phyloP scores from a whole-genome alignment of 1,140 invertebrate species.

The Kradibia gibbosae region DNA sequence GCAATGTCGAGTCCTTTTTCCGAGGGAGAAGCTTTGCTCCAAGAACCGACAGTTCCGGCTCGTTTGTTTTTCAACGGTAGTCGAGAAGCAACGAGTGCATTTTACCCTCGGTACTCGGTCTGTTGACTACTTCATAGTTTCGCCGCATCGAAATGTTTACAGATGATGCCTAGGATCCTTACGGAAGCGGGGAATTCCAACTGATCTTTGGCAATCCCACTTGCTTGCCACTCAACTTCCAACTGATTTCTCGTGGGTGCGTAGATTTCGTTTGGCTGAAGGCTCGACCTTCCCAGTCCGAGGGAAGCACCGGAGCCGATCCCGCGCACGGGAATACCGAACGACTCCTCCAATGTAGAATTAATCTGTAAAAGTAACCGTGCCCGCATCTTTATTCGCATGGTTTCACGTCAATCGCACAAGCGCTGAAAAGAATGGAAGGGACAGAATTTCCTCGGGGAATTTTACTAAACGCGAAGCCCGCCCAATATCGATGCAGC shows the following conservation, averaged over 20 bases:
- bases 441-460: background rate
- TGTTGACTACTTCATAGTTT: background rate
- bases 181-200: too few species aligned
- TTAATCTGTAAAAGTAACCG: background rate
- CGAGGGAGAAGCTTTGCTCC: background rate
- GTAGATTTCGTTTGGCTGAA: too few species aligned
- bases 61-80: background rate
- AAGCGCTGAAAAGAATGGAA: background rate
- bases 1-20: background rate
- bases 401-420: background rate
- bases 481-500: background rate
- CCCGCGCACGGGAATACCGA: background rate
- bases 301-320: background rate
- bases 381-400: background rate
- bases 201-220: too few species aligned
- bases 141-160: too few species aligned
- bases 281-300: too few species aligned
- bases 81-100: background rate
- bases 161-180: too few species aligned
- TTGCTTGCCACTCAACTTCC: too few species aligned
- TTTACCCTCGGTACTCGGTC: background rate
- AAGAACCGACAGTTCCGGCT: background rate
- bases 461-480: conserved; percentile 8
- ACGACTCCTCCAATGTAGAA: background rate
- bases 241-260: too few species aligned